Evolutionary conservation across 2,797 vertebrate genomes (phyloP).

Genomic region (Bradypodion ventrale): DNA sequence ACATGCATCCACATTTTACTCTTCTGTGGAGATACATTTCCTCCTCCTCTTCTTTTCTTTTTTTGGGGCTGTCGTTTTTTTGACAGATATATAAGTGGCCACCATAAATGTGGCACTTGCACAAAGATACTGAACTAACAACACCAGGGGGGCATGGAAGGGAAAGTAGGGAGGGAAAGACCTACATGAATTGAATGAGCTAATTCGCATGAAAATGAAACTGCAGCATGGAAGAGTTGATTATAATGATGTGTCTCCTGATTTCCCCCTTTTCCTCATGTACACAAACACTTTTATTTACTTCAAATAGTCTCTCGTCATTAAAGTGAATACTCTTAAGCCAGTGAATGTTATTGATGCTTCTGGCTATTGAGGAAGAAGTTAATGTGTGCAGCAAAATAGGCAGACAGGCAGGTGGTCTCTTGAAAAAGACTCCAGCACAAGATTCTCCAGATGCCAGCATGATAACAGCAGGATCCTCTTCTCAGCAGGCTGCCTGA

Average conservation of each 20-base stretch:
- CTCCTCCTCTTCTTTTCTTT: not conserved
- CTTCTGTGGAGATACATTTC: not conserved
- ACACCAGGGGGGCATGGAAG: too few relatives aligned
- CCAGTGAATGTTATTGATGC: not conserved
- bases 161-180: too few relatives aligned
- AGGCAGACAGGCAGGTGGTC: not conserved
- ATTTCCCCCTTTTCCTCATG: not conserved
- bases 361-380: not conserved
- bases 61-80: too few relatives aligned
- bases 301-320: slow-evolving; percentile 32
- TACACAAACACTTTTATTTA: rapidly evolving
- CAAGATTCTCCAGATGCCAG: not conserved
- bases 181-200: not conserved
- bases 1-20: not conserved
- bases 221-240: not conserved
- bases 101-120: not conserved
- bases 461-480: not conserved
- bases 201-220: not conserved
- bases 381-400: not conserved
- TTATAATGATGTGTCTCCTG: rapidly evolving
- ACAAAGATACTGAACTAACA: not conserved
- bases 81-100: not conserved
- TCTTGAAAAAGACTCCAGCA: not conserved
- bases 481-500: not conserved
- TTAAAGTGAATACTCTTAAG: slow-evolving; percentile 43